Evolutionary conservation across 2,113 vertebrate genomes (phyloP).

Genomic region (Isurus oxyrinchus): DNA sequence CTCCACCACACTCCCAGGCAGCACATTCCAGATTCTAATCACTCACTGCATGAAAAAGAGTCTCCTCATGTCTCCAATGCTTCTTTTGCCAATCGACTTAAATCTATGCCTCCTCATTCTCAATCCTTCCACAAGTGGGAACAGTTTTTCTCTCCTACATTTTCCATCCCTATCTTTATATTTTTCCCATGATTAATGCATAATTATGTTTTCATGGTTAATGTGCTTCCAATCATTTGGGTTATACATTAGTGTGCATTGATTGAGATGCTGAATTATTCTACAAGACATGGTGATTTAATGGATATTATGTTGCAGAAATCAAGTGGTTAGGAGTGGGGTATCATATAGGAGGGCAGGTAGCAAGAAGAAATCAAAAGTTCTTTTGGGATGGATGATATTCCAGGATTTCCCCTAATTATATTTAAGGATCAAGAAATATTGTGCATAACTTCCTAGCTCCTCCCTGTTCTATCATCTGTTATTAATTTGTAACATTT

Average conservation of each 20-base stretch:
- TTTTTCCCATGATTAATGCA: background rate
- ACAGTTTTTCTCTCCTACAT: no score
- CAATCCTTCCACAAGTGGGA: no score
- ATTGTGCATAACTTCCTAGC: background rate
- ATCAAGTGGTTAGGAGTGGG: background rate
- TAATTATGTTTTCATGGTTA: background rate
- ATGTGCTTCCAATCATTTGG: background rate
- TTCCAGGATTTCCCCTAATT: background rate
- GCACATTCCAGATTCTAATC: no score
- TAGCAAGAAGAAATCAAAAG: background rate
- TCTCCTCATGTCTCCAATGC: no score
- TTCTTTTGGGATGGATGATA: background rate
- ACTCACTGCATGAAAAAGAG: no score
- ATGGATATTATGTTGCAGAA: background rate
- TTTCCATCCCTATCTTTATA: no score
- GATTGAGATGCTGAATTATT: background rate
- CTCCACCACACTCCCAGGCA: no score
- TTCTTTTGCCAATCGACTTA: no score
- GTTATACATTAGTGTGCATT: background rate
- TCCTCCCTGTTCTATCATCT: background rate
- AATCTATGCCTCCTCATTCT: no score
- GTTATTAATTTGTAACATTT: background rate
- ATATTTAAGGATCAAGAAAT: background rate
- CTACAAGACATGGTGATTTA: background rate
- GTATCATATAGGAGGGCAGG: background rate